Evolutionary conservation across 2,797 vertebrate species (phyloP).

Genomic region (Neosilurus mollespiculum): DNA sequence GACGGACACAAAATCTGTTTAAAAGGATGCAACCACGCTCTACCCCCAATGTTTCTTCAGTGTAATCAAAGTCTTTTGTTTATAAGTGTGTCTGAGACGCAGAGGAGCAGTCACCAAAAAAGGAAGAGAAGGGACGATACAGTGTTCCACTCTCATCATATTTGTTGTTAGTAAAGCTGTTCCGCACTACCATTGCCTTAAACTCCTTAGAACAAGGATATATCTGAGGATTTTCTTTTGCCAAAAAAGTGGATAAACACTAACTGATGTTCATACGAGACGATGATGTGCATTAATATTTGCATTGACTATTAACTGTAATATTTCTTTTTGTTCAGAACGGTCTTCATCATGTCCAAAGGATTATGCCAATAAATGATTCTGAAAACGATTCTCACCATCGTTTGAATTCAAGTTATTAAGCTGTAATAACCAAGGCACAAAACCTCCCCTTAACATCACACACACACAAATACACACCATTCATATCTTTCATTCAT

Average conservation of each 20-base stretch:
- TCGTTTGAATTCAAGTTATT: neutral
- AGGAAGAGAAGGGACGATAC: conserved; percentile 13
- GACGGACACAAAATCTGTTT: neutral
- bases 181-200: conserved; percentile 67
- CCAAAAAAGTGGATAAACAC: conserved; percentile 35
- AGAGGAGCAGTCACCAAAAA: neutral
- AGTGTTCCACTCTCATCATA: neutral
- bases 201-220: conserved; percentile 63
- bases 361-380: conserved; percentile 32
- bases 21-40: neutral
- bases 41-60: neutral
- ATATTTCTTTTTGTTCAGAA: conserved; percentile 11
- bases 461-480: neutral
- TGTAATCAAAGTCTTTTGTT: neutral
- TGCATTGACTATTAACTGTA: conserved; percentile 23
- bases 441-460: neutral
- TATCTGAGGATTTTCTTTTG: conserved; percentile 33
- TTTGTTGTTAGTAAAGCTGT: neutral
- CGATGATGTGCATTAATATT: conserved; percentile 12
- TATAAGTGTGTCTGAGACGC: neutral
- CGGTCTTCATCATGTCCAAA: neutral
- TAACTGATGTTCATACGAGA: conserved; percentile 26
- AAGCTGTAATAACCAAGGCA: neutral
- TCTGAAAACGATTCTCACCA: neutral
- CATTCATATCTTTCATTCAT: neutral